Percentiles rank a stretch among this genome's conserved stretches.
These are phyloP conservation scores for Steinernema feltiae DNA, from an alignment of 1,140 invertebrate species.

Conservation along the genomic window DNA sequence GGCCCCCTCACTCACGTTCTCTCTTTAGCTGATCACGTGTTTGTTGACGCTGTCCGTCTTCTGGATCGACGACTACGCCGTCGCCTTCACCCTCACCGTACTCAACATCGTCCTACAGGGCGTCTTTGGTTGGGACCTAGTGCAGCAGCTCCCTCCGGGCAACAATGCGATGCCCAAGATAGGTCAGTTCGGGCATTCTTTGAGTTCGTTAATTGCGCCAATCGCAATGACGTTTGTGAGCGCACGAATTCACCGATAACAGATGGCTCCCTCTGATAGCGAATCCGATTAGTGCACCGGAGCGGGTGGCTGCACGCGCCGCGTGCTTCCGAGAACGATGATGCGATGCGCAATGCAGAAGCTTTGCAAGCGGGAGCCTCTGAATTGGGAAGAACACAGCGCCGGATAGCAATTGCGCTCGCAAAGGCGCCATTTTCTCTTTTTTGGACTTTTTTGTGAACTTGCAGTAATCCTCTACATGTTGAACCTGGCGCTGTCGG, in stretches of 20 bases:
- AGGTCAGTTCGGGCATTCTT: conserved; percentile 25
- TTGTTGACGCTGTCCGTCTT: conserved; percentile 40
- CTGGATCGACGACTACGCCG: conserved; percentile 37
- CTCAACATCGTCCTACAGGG: conserved; percentile 44
- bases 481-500: conserved; percentile 25
- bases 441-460: too few relatives aligned
- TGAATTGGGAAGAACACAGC: not conserved
- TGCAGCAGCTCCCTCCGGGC: conserved; percentile 43
- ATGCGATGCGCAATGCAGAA: not conserved
- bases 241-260: not conserved
- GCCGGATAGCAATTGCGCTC: not conserved
- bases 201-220: not conserved
- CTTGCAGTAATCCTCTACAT: conserved; percentile 36
- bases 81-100: conserved; percentile 28
- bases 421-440: too few relatives aligned
- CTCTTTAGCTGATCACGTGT: conserved; percentile 39
- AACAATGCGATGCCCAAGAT: conserved; percentile 44
- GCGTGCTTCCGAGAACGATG: not conserved
- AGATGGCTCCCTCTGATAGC: not conserved
- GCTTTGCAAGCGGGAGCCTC: not conserved
- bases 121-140: conserved; percentile 40
- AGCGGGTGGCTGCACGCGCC: too few relatives aligned
- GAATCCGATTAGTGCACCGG: not conserved
- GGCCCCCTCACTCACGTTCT: conserved; percentile 1
- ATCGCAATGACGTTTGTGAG: not conserved